Conservation (phyloP, 2,113 vertebrate species). For the Colaptes auratus region DNA sequence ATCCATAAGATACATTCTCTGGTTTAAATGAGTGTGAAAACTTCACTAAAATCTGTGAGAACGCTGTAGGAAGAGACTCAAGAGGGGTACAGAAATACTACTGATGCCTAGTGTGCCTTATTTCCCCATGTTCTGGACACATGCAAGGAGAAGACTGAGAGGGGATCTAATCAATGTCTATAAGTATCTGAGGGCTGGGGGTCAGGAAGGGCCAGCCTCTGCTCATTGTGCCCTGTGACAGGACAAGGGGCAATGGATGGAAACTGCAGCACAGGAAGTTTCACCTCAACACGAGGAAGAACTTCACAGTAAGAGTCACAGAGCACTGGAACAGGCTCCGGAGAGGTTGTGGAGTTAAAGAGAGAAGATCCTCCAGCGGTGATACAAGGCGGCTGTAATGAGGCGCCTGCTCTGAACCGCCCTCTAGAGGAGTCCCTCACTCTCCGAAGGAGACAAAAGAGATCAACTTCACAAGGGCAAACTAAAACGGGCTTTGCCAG, state of each 20-base stretch:
- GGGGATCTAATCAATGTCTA: no score
- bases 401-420: neutral
- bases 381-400: neutral
- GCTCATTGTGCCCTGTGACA: no score
- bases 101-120: neutral
- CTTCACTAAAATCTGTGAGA: neutral
- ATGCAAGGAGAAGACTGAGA: no score
- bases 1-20: neutral
- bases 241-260: no score
- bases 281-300: no score
- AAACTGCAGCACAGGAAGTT: no score
- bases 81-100: neutral
- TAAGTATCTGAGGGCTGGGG: no score
- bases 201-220: no score
- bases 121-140: neutral
- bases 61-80: neutral
- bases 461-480: neutral
- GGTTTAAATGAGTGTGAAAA: neutral
- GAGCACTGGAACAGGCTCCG: no score
- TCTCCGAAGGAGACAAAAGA: neutral
- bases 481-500: neutral
- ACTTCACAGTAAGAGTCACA: no score
- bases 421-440: conserved; percentile 9
- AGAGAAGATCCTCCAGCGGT: neutral
- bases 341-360: neutral